These are phyloP conservation scores for Synanthedon myopaeformis DNA, from an alignment of 2,888 invertebrate species.

Conservation along the genomic window DNA sequence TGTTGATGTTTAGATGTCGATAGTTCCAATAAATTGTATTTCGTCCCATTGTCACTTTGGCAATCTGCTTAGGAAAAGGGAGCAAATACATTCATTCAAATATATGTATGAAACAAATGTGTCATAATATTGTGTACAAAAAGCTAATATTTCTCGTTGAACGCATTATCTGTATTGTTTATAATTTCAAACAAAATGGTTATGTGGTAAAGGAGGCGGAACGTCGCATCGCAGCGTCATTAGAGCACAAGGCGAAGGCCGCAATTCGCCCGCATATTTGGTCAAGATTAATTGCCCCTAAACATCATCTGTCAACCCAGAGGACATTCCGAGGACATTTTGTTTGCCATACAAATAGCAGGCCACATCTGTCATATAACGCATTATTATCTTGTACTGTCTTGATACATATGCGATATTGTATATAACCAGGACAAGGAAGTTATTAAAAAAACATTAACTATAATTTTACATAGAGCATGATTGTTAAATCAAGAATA, in stretches of 20 bases:
- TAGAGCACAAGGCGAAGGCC: slow-evolving; percentile 34
- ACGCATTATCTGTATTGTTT: too few species aligned
- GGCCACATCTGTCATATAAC: slow-evolving; percentile 35
- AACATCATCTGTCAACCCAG: slow-evolving; percentile 61
- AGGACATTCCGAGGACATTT: slow-evolving; percentile 49
- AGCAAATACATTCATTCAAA: background rate
- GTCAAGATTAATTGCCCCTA: slow-evolving; percentile 63
- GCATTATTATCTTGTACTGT: slow-evolving; percentile 26
- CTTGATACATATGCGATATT: too few species aligned
- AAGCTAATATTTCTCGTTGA: background rate
- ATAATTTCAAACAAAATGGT: background rate
- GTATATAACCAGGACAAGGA: too few species aligned
- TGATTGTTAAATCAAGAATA: too few species aligned
- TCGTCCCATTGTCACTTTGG: too few species aligned
- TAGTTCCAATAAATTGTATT: too few species aligned
- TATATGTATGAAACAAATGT: background rate
- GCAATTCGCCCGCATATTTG: slow-evolving; percentile 60
- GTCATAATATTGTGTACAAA: background rate
- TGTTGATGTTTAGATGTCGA: too few species aligned
- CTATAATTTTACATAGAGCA: too few species aligned
- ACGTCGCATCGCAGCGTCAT: slow-evolving; percentile 28
- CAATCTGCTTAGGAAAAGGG: too few species aligned
- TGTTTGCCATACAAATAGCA: slow-evolving; percentile 53
- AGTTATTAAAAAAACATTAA: too few species aligned
- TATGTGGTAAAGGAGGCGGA: slow-evolving; percentile 8